A percentile compares a stretch with the other conserved stretches of the same genome.
These are phyloP conservation scores for Acrocephalus kingi DNA, from an alignment of 2,113 vertebrate species.

Conservation along the genomic window DNA sequence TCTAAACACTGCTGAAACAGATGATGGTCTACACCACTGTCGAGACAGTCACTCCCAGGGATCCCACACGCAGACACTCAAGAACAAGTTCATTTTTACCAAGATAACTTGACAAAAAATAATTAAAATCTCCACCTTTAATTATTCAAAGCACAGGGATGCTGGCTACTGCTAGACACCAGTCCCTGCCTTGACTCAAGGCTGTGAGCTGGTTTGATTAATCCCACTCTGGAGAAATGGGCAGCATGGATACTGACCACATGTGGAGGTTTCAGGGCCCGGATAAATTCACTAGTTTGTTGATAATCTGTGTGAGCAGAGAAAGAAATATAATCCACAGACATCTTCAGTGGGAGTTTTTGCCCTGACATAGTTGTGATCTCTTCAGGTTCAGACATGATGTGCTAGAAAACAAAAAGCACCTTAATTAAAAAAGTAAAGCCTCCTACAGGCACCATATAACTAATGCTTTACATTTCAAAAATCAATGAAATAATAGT, in stretches of 20 bases:
- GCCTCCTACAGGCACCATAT: neutral
- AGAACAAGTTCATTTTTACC: neutral
- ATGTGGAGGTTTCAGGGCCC: conserved; percentile 95
- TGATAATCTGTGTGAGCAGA: conserved; percentile 99
- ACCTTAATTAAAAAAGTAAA: neutral
- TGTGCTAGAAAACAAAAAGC: conserved; percentile 80
- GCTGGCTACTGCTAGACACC: neutral
- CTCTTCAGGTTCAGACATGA: conserved; percentile 99
- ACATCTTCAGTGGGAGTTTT: conserved; percentile 99
- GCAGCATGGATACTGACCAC: conserved; percentile 81
- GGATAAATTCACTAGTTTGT: conserved; percentile 98
- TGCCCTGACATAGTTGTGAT: conserved; percentile 99
- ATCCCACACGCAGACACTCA: neutral
- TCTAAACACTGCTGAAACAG: neutral
- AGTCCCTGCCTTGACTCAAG: neutral
- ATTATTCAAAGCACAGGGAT: neutral
- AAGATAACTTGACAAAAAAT: neutral
- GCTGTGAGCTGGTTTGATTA: neutral
- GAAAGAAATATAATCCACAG: conserved; percentile 99
- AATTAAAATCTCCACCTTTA: neutral
- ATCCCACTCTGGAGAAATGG: neutral
- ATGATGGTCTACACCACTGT: neutral
- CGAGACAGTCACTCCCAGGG: neutral
- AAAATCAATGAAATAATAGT: neutral
- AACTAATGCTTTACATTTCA: neutral